Base-by-base conservation (phyloP, 2,888 invertebrate species). In the Dexiosoma caninum region DNA sequence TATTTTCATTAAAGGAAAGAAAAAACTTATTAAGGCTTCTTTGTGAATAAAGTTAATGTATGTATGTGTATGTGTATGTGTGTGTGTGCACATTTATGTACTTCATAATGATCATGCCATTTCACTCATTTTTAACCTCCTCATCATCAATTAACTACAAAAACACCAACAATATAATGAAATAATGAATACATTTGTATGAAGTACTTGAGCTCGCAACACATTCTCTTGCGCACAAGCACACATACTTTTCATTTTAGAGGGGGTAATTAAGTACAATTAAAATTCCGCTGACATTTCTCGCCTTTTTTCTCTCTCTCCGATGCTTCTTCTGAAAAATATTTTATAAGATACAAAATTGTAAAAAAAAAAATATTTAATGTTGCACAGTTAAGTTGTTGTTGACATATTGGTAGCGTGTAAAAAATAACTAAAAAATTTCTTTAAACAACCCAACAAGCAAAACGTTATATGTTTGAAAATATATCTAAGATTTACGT, bases 191-290 rank as follows among this genome's bases (percentile, higher is more conserved):
- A 79, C 64, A 78, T 74, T 78, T 81, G 59, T 78, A 71, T 76
- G 75, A 44, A 62, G 40, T 67, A 70, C 37, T 59, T 44, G 51
- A 51, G 23, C 69, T 60, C 72, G 23, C 78, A 74, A 55, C 75
- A 71, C 81, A 66, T 57, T 42, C 42, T 27, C 30, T 42, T 60
- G 5, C 7, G 78, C 51, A 79, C 40, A 67, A 49, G 81, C 82
- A 57, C 16, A 37, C 12, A 51, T 30, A 69, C 40, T 57, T 67
- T 23, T 67, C 67, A 46, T 59, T 72, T 62, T 72, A 69, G 72
- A 77, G 77, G 77, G 78, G 81, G 78, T 79, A 82, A 82, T 82
- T 82, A 76, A 82, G 82, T 76, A 71, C 82, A 82, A 82, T 82
- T 82, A 82, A 82, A 82, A 82, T 82, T 82, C 82, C 78, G 76